Base-by-base conservation (phyloP, 2,797 vertebrate genomes). In the Poecilia velifera region DNA sequence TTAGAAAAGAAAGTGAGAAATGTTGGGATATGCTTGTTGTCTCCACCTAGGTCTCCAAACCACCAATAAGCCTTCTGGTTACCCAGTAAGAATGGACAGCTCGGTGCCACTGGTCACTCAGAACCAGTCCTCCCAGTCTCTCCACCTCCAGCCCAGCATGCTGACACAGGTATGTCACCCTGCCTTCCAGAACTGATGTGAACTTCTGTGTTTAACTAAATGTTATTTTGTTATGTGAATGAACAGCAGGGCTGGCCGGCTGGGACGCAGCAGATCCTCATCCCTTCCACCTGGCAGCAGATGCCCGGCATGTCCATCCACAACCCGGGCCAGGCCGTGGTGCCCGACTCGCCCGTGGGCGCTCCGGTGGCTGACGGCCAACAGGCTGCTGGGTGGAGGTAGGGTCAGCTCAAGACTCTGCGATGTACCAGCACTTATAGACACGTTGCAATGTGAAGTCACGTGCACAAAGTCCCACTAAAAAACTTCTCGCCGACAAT, bases 241-340 rank as follows among this genome's bases (percentile, higher is more conserved):
- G 88, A 94, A 89, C 93, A 98, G 97, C 98, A 98, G 96, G 97
- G 97, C 84, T 99, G 98, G 98, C 98, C 98, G n/a, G 97, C 97
- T 55, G 98, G 97, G 77, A 97, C 98, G 31, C 98, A 99, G 89
- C 98, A 99, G 95, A 99, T 99, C 83, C 96, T 99, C 89, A 97
- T 99, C 81, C 98, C 98, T 53, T 99, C 98, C 64, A 96, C 98
- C 13, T 99, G 98, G 98, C 98, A 99, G 93, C 98, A 99, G 94
- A 96, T 99, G 96, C 97, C 98, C 0, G 97, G 97, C 68, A 96
- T 99, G 93, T 95, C 98, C 86, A 92, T 99, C 80, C 98, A 99
- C 86, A 97, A 97, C 91, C 96, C 97, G 0, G 96, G 97, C 46
- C 98, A 98, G 92, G 95, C 97, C 0, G 96, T 98, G 86, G 97